Base-by-base conservation (phyloP, 2,797 vertebrate species). In the Chiroxiphia lanceolata region DNA sequence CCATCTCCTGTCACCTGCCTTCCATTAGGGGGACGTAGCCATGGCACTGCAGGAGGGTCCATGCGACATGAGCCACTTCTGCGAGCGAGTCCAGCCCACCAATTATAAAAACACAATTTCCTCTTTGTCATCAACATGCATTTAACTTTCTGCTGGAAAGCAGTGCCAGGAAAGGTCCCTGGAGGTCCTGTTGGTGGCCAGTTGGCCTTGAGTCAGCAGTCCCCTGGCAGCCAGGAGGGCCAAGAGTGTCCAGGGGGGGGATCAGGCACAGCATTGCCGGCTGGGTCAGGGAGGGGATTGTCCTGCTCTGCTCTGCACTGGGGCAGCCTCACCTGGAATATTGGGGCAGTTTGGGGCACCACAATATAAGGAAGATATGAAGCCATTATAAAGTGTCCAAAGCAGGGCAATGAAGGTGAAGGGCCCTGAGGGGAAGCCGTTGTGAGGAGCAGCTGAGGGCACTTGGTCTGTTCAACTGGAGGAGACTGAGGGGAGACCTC, bases 81-180 rank as follows among this genome's bases (percentile, higher is more conserved):
- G 3, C 4, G 10, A 44, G 42, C 4, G 10, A 45, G 42, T 12
- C 15, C 31, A 33, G 7, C 40, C 38, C 38, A 15, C 60, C 42
- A 10, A 64, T 22, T 15, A 64, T 4, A 44, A 11, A 44, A 42
- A 7, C 40, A 42, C 61, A 8, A 79, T 94, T 87, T 88, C 68
- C 74, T 82, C 83, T 89, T 93, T 75, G 47, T 95, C 84, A 91
- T 95, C 91, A 96, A 54, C 80, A 69, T 34, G 83, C 38, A 50
- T 84, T 94, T 87, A 81, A 92, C 54, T 91, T 36, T 38, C 34
- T 26, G 25, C 11, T 38, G 34, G 34, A 27, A 59, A 36, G 15
- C 57, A 26, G 57, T 18, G n/a, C 34, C 10, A 15, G 57, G 34
- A 59, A 60, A 60, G 36, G 25, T 36, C 36, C 16, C 57, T 27